Base-by-base conservation (phyloP, 1,140 invertebrate species). In the Venustaconcha ellipsiformis region DNA sequence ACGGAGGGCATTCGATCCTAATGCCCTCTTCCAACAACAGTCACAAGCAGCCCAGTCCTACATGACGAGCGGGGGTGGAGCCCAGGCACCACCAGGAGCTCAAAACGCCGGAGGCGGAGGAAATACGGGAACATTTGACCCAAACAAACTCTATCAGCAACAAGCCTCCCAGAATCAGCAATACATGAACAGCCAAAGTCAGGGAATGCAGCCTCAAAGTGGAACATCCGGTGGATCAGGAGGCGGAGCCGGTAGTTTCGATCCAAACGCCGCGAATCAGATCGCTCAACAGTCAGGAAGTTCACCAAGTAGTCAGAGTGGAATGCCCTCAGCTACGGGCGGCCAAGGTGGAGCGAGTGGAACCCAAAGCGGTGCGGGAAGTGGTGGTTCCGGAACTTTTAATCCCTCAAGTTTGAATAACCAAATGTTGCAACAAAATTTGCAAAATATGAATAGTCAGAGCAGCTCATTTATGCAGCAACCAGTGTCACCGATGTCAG, bases 21-120 rank as follows among this genome's bases (percentile, higher is more conserved):
- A 74, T 69, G 66, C 72, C 15, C 48, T 74, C 2, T 74, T 68
- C 26, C 15, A 67, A 23, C 72, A 74, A 26, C 72, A 74, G 26
- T 59, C 72, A 0, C 72, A 74, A 30, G 26, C 72, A 15, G 58
- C 72, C 23, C 57, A 74, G 58, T 60, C 60, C 37, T 68, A 69
- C 65, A 67, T 74, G 72, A 69, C 30, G 8, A 74, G 30, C 58
- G 72, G 66, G 12, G 66, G 72, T 23, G 66, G 72, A 2, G 14
- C 30, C 17, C 66, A 67, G 72, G 59, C 71, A n/a, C 71, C 71
- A 14, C 70, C 60, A 15, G 71, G 37, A 48, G 37, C 11, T 48
- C 6, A 6, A 8, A 6, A 56, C 8, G 2, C 57, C n/a, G 72
- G 72, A 48, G 26, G 57, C 23, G 18, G 15, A 20, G 67, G 64